phyloP scores from a whole-genome alignment of 2,888 invertebrate genomes.

The Deroplatys truncata region DNA sequence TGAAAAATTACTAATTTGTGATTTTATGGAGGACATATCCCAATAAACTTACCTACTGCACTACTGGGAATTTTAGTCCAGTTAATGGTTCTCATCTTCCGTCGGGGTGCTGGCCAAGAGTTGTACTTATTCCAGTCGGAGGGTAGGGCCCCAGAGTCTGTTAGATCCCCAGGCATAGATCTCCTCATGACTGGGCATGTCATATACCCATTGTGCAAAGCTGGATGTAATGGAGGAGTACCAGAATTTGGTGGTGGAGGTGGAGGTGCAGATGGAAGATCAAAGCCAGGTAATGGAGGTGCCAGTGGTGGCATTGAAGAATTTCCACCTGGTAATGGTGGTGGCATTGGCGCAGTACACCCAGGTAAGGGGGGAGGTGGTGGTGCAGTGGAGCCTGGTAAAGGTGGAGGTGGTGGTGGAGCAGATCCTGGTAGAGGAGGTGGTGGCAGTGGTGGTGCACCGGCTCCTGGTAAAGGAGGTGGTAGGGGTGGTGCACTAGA shows the following conservation, averaged over 20 bases:
- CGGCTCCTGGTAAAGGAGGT: conserved; percentile 3
- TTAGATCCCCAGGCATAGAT: conserved; percentile 13
- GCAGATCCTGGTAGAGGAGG: conserved; percentile 14
- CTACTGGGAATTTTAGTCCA: conserved; percentile 43
- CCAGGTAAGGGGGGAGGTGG: conserved; percentile 9
- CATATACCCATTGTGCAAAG: conserved; percentile 4
- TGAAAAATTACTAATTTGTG: too few relatives aligned
- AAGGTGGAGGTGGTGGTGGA: conserved; percentile 24
- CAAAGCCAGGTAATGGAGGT: conserved; percentile 16
- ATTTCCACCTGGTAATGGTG: not conserved
- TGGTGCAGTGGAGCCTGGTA: not conserved
- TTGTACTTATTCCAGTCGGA: conserved; percentile 26
- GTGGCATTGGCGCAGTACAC: not conserved
- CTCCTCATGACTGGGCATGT: conserved; percentile 9
- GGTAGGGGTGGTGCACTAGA: conserved; percentile 25
- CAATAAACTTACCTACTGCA: conserved; percentile 32
- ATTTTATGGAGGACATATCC: not conserved
- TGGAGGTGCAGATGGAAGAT: not conserved
- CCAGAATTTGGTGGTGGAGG: not conserved
- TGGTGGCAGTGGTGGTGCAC: conserved; percentile 8
- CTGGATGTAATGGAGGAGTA: not conserved
- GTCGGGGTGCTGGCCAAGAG: conserved; percentile 41
- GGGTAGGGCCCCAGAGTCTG: not conserved
- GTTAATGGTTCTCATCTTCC: conserved; percentile 47
- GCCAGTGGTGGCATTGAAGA: conserved; percentile 20